These are phyloP conservation scores for Rhopalosiphum nymphaeae DNA, from an alignment of 2,888 invertebrate species.

Conservation along the genomic window DNA sequence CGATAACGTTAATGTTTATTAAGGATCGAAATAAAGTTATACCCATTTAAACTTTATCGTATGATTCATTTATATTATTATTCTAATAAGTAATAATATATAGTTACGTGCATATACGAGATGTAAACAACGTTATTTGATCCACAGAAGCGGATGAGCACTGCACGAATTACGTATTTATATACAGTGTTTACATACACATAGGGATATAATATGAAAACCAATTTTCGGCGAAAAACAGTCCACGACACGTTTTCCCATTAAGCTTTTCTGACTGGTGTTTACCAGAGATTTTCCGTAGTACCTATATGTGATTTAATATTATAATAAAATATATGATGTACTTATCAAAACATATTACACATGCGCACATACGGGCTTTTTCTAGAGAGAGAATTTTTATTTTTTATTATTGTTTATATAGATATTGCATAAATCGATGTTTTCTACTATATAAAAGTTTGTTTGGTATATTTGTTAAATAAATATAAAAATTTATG, in stretches of 20 bases:
- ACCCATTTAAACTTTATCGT: not conserved
- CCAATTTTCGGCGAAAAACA: constrained; percentile 20
- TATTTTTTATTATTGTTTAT: not conserved
- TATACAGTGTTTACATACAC: not conserved
- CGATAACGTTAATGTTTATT: not conserved
- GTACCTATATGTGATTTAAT: not conserved
- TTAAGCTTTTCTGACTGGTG: constrained; percentile 27
- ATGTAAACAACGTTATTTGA: not conserved
- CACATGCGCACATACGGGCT: not conserved
- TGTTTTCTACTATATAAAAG: not conserved
- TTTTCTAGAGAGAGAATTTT: not conserved
- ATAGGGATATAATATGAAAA: not conserved
- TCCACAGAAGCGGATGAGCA: not conserved
- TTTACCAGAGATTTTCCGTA: constrained; percentile 36
- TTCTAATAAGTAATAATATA: not conserved
- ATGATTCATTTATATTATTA: not conserved
- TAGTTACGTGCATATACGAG: not conserved
- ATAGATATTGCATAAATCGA: not conserved
- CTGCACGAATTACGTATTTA: not conserved
- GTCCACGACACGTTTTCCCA: constrained; percentile 45
- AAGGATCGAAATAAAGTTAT: not conserved
- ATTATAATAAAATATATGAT: constrained; percentile 5
- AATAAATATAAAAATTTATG: not conserved
- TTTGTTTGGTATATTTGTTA: not conserved
- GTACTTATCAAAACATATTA: not conserved